Conservation (phyloP, 2,888 invertebrate species). For the Myopa testacea region DNA sequence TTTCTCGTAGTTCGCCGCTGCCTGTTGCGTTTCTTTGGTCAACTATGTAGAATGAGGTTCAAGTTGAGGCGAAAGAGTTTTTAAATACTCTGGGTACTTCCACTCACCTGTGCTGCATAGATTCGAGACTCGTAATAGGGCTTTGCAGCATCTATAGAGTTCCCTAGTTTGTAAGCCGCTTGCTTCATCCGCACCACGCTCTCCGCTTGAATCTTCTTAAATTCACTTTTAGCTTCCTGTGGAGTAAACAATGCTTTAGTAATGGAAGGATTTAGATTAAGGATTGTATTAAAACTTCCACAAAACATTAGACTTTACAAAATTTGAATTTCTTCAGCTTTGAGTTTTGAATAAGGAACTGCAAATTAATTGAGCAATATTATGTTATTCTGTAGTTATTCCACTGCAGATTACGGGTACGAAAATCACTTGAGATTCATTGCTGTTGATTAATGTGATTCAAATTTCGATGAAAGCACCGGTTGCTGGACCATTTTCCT, state of each 20-base stretch:
- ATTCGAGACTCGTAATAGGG: conserved; percentile 92
- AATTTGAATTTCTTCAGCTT: no score
- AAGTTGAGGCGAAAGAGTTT: no score
- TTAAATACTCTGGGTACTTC: neutral
- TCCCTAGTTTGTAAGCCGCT: conserved; percentile 83
- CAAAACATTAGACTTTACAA: no score
- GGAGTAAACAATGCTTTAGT: neutral
- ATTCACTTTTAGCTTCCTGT: conserved; percentile 83
- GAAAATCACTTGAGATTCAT: neutral
- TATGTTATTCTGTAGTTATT: no score
- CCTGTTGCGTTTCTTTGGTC: conserved; percentile 85
- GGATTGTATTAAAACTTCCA: no score
- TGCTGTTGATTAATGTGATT: neutral
- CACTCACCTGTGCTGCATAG: conserved; percentile 79
- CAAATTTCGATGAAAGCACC: neutral
- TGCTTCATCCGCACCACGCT: conserved; percentile 85
- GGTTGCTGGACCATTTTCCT: neutral
- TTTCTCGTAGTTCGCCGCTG: conserved; percentile 80
- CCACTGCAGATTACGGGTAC: neutral
- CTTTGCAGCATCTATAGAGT: conserved; percentile 86
- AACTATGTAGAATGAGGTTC: conserved; percentile 70
- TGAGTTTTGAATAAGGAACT: no score
- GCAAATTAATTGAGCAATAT: no score
- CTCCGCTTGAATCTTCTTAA: conserved; percentile 84
- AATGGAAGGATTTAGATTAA: no score